Base-by-base conservation (phyloP, 2,888 invertebrate species). In the Sisyra nigra region DNA sequence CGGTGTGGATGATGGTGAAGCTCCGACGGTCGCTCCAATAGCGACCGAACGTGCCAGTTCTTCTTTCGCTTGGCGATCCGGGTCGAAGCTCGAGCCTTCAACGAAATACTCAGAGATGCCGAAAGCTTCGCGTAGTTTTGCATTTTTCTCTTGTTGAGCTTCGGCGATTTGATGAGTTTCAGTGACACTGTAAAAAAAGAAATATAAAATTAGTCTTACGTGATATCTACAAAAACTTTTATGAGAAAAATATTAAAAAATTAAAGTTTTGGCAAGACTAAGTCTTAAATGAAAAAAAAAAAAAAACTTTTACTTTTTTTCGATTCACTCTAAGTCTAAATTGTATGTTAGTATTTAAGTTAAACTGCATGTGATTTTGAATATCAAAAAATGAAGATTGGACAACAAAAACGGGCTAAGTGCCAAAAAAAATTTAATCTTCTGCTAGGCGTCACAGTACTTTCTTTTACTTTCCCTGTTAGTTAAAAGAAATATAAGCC, bases 111-210 rank as follows among this genome's bases (percentile, higher is more conserved):
- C 85, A 19, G 88, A 84, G 52, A 97, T 89, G 45, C 94, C 93
- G 62, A 96, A 94, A 4, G 94, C 96, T 60, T 89, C 87, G 43
- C 92, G 79, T 47, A 96, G 69, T 44, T 83, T 79, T 2, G 87
- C 87, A 71, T 96, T 96, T 66, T 94, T 94, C 63, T 89, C 87
- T 57, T 88, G 86, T 61, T 93, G 93, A 17, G 94, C 93, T 62
- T 91, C 91, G 1, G 96, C 94, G 49, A 92, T 79, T 63, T 93
- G 89, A 68, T 97, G 96, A 38, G 92, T 93, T 60, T 93, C 94
- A 48, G 86, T 86, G 48, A 89, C 89, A 65, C 91, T 91, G 67
- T 59, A 42, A 48, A 47, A 48, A 31, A 17, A 18, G 18, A 33
- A 38, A 18, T 34, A 32, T 35, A 19, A 9, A 11, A 42, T 24